phyloP scores from a whole-genome alignment of 2,797 vertebrate genomes.

The Acipenser transmontanus region DNA sequence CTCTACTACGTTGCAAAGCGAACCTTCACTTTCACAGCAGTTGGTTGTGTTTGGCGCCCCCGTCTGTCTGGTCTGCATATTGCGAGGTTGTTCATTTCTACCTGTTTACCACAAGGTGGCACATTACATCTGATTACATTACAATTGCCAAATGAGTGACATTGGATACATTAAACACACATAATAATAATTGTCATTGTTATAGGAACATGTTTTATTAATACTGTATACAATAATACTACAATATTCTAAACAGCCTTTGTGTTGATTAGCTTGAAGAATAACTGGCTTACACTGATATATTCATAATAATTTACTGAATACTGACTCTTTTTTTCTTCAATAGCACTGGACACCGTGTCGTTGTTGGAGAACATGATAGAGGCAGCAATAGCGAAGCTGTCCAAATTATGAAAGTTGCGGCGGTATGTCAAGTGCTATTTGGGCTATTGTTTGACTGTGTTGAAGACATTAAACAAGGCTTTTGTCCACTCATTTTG shows the following conservation, averaged over 20 bases:
- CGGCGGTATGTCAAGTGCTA: constrained; percentile 41
- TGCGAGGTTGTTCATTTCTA: too few species aligned
- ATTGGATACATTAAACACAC: too few species aligned
- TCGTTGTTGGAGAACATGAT: constrained; percentile 69
- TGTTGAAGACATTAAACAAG: too few species aligned
- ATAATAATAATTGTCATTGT: not conserved
- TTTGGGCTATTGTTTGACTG: not conserved
- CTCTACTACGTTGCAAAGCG: not conserved
- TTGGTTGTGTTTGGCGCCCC: not conserved
- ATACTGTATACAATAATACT: not conserved
- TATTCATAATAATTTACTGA: not conserved
- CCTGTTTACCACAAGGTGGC: too few species aligned
- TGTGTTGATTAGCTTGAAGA: constrained; percentile 30
- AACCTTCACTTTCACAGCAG: not conserved
- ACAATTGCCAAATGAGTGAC: not conserved
- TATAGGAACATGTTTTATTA: not conserved
- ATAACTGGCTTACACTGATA: not conserved
- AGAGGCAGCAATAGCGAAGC: constrained; percentile 37
- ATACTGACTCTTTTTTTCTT: not conserved
- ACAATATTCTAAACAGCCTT: constrained; percentile 40
- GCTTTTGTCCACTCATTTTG: too few species aligned
- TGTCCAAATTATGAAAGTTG: constrained; percentile 57
- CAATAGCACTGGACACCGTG: constrained; percentile 60
- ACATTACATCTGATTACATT: not conserved
- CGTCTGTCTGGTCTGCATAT: not conserved